A percentile compares a stretch with the other conserved stretches of the same genome.
Evolutionary conservation across 2,888 invertebrate genomes (phyloP).

Genomic region (Archips xylosteana): DNA sequence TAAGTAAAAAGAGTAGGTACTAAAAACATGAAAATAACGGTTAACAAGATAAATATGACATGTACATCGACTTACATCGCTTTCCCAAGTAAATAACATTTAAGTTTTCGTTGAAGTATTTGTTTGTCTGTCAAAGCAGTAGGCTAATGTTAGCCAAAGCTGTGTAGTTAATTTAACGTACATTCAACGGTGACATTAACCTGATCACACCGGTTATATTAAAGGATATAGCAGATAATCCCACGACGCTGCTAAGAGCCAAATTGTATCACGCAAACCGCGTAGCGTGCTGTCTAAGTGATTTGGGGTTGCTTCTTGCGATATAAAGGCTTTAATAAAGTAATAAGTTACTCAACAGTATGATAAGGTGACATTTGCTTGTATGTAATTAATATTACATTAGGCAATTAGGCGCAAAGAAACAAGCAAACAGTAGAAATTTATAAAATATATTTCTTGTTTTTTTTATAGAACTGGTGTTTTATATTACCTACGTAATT

Average conservation of each 20-base stretch:
- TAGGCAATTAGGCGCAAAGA: too few species aligned
- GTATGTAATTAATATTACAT: too few species aligned
- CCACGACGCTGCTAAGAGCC: not conserved
- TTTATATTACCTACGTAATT: too few species aligned
- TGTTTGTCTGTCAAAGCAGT: not conserved
- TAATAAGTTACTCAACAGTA: not conserved
- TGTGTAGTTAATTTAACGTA: slow-evolving; percentile 8
- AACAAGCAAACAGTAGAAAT: too few species aligned
- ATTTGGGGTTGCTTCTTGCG: not conserved
- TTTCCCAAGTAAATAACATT: too few species aligned
- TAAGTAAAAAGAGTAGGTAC: too few species aligned
- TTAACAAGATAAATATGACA: too few species aligned
- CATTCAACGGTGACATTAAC: not conserved
- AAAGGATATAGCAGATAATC: not conserved
- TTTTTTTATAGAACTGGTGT: too few species aligned
- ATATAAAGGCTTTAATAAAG: not conserved
- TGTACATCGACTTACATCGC: too few species aligned
- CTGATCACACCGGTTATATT: not conserved
- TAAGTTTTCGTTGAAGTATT: too few species aligned
- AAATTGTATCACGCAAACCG: slow-evolving; percentile 7
- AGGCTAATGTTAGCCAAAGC: not conserved
- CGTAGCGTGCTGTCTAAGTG: not conserved
- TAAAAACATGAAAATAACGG: too few species aligned
- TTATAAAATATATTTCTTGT: too few species aligned
- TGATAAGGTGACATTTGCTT: not conserved